These are phyloP conservation scores for Oscheius myriophilus DNA, from an alignment of 2,888 invertebrate species.

Conservation along the genomic window DNA sequence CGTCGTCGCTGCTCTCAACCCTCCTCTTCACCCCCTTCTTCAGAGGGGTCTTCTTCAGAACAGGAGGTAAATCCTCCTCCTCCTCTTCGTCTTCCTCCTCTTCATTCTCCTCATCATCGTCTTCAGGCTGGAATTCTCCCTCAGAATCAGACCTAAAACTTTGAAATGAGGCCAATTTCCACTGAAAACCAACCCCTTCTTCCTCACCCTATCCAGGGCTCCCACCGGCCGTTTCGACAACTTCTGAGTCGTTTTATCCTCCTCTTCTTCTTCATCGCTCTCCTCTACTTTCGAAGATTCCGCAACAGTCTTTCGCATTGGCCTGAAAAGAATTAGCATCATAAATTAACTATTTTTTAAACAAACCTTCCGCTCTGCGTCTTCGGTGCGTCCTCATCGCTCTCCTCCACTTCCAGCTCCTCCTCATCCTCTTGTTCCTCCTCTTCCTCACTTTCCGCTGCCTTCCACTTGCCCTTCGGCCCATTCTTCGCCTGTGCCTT, in stretches of 20 bases:
- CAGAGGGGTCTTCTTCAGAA: neutral
- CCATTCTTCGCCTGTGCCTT: neutral
- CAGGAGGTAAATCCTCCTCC: slow-evolving; percentile 67
- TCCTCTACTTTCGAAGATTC: slow-evolving; percentile 25
- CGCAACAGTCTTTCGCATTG: slow-evolving; percentile 37
- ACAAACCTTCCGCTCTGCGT: slow-evolving; percentile 25
- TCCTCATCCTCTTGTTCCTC: slow-evolving; percentile 28
- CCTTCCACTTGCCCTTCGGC: neutral
- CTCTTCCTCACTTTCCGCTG: slow-evolving; percentile 25
- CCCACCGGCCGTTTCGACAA: slow-evolving; percentile 33
- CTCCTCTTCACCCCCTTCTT: slow-evolving; percentile 21
- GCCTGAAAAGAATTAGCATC: slow-evolving; percentile 17
- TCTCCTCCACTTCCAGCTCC: slow-evolving; percentile 12
- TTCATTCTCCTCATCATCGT: slow-evolving; percentile 34
- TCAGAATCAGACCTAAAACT: slow-evolving; percentile 73
- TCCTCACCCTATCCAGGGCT: slow-evolving; percentile 28
- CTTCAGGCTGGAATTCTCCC: slow-evolving; percentile 23
- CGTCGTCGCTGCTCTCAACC: slow-evolving; percentile 14
- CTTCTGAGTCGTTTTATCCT: slow-evolving; percentile 27
- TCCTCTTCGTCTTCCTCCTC: slow-evolving; percentile 44
- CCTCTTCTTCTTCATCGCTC: slow-evolving; percentile 29
- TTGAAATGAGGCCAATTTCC: neutral
- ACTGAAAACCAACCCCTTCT: slow-evolving; percentile 5
- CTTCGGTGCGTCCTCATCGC: slow-evolving; percentile 31
- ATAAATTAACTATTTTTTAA: neutral